Percentiles rank a stretch among this genome's conserved stretches.
Evolutionary conservation across 2,888 invertebrate genomes (phyloP).

Genomic region (Smittia sp.): DNA sequence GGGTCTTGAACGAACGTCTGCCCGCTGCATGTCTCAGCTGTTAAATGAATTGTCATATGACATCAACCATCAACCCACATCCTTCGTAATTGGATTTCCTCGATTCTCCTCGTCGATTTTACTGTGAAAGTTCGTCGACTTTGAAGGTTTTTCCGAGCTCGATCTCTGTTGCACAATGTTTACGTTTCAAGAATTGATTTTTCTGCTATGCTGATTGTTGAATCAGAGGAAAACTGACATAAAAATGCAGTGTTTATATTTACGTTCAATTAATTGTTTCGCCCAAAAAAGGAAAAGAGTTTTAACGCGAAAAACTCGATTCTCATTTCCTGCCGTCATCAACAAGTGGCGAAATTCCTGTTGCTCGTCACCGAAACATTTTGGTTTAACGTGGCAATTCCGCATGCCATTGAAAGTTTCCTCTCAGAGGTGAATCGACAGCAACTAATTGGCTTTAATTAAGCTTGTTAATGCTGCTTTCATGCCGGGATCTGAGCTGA

Average conservation of each 20-base stretch:
- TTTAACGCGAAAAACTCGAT: neutral
- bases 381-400: neutral
- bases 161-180: neutral
- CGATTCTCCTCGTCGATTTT: neutral
- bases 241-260: constrained; percentile 6
- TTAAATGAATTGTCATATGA: neutral
- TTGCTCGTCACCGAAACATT: neutral
- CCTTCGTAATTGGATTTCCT: neutral
- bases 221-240: neutral
- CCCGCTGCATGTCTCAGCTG: neutral
- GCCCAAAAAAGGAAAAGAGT: neutral
- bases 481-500: no score
- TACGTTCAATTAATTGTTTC: constrained; percentile 9
- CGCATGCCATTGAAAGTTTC: neutral
- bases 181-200: neutral
- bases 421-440: neutral
- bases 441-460: neutral
- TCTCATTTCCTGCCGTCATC: neutral
- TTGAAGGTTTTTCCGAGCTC: neutral
- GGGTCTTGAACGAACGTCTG: neutral
- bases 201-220: neutral
- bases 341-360: neutral
- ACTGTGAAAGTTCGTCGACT: neutral
- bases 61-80: neutral
- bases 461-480: neutral